These are phyloP conservation scores for Disparrhopalites patrizii DNA, from an alignment of 2,888 invertebrate genomes.

Conservation along the genomic window DNA sequence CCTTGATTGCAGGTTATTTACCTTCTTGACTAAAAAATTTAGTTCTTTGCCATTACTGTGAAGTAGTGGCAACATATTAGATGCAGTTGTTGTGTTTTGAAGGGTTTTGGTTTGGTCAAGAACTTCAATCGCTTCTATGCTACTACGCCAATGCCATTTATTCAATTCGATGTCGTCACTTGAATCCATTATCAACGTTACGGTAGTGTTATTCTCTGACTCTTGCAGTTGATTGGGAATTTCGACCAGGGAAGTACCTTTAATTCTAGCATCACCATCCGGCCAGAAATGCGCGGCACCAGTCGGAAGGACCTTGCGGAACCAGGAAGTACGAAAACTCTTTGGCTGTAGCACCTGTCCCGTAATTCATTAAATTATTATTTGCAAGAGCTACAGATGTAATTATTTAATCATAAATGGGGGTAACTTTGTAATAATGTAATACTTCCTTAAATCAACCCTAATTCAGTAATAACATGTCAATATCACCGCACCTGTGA, in stretches of 20 bases:
- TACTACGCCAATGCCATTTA: not conserved
- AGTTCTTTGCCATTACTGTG: constrained; percentile 4
- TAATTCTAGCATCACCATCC: not conserved
- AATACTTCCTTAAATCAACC: too few relatives aligned
- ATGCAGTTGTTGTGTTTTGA: not conserved
- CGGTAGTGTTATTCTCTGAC: not conserved
- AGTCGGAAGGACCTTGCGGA: not conserved
- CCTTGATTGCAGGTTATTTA: not conserved
- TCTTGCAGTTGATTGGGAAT: not conserved
- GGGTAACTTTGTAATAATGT: too few relatives aligned
- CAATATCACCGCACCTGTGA: too few relatives aligned
- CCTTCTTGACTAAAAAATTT: not conserved
- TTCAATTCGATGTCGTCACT: constrained; percentile 1
- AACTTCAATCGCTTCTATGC: not conserved
- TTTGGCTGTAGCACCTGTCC: too few relatives aligned
- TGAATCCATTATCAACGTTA: not conserved
- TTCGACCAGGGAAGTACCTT: not conserved
- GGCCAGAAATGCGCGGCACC: not conserved
- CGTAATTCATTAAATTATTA: too few relatives aligned
- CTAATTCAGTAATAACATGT: too few relatives aligned
- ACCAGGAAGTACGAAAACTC: not conserved
- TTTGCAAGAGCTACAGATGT: too few relatives aligned
- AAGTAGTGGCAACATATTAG: constrained; percentile 1
- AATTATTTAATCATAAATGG: too few relatives aligned
- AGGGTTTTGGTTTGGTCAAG: too few relatives aligned